Conservation (phyloP, 2,113 vertebrate genomes). For the Sturnira hondurensis region DNA sequence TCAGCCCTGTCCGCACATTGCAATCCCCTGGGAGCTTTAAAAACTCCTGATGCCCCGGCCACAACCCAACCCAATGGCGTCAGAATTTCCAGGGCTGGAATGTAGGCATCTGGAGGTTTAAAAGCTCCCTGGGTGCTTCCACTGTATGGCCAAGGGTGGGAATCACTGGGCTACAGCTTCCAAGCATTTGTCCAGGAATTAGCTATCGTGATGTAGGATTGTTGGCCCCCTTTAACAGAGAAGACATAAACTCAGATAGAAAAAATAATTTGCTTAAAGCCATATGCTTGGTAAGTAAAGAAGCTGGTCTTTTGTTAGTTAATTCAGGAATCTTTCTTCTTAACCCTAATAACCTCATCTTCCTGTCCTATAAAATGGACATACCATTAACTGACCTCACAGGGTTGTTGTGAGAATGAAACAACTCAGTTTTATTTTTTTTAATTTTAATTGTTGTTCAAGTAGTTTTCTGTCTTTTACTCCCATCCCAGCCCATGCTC, state of each 20-base stretch:
- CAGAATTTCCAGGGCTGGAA: not conserved
- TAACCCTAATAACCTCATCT: not conserved
- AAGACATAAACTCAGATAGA: not conserved
- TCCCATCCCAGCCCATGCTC: too few relatives aligned
- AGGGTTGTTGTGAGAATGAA: not conserved
- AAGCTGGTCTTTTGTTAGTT: not conserved
- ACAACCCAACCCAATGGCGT: not conserved
- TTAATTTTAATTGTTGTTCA: not conserved
- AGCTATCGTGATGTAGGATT: not conserved
- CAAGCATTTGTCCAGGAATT: not conserved
- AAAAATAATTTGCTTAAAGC: not conserved
- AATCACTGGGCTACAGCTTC: not conserved
- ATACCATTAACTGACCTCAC: not conserved
- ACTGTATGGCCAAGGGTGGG: not conserved
- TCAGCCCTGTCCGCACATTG: not conserved
- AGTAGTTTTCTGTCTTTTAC: too few relatives aligned
- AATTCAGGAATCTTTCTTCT: not conserved
- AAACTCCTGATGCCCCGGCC: not conserved
- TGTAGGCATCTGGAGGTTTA: not conserved
- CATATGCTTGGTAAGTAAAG: not conserved
- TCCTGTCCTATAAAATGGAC: conserved; percentile 21
- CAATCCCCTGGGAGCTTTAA: not conserved
- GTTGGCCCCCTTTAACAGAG: not conserved
- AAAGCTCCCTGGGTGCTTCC: not conserved
- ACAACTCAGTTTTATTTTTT: not conserved